Conservation (phyloP, 2,797 vertebrate species). For the Xiphorhynchus erythropygius region DNA sequence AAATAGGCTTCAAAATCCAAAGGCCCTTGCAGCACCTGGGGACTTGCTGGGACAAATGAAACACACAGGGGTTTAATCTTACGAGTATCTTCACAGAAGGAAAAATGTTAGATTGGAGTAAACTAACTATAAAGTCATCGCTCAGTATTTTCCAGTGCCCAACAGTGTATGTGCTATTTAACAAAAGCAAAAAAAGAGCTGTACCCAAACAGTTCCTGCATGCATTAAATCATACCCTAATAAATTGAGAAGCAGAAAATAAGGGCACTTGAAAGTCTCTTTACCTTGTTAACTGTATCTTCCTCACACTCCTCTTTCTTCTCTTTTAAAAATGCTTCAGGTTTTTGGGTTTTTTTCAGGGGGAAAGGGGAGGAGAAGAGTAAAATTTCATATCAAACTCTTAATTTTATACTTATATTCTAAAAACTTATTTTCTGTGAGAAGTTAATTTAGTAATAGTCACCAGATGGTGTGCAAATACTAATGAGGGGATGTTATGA, state of each 20-base stretch:
- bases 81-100: not conserved
- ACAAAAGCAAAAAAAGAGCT: not conserved
- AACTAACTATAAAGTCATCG: not conserved
- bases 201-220: not conserved
- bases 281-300: not conserved
- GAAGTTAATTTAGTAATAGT: slow-evolving; percentile 78
- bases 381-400: slow-evolving; percentile 8
- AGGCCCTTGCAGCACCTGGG: not conserved
- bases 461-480: slow-evolving; percentile 77
- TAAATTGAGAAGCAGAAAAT: not conserved
- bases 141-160: not conserved
- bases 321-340: not conserved
- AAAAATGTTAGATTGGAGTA: not conserved
- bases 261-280: not conserved
- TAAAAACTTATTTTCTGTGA: slow-evolving; percentile 56
- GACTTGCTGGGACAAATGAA: slow-evolving; percentile 2
- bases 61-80: not conserved
- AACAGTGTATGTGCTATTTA: not conserved
- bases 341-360: not conserved
- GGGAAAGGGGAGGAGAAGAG: not conserved
- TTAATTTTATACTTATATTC: slow-evolving; percentile 31
- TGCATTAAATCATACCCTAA: not conserved
- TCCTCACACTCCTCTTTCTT: not conserved
- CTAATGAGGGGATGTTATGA: slow-evolving; percentile 75
- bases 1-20: slow-evolving; percentile 32